These are phyloP conservation scores for Diadema setosum DNA, from an alignment of 35 echinoderm and acorn worm genomes.

Conservation along the genomic window DNA sequence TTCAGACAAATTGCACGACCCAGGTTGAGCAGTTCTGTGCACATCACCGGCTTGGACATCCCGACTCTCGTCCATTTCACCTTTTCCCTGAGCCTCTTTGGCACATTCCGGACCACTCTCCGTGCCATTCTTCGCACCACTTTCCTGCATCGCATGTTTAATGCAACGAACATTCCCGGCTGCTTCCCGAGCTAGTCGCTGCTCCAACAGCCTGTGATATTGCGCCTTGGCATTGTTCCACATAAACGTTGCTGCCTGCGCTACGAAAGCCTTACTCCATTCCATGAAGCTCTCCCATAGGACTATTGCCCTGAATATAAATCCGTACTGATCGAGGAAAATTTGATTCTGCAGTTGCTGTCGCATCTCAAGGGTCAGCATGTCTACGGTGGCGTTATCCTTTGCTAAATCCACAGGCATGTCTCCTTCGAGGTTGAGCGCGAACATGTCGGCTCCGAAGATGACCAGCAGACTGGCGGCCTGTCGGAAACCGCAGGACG, in stretches of 20 bases:
- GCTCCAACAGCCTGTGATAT: not conserved
- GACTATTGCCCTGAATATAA: conserved; percentile 75
- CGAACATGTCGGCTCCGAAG: conserved; percentile 76
- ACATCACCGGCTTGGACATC: too few relatives aligned
- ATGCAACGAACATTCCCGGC: not conserved
- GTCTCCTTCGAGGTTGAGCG: conserved; percentile 46
- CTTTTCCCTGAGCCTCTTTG: not conserved
- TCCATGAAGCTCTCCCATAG: conserved; percentile 41
- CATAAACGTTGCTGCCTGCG: not conserved
- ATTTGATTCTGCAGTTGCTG: conserved; percentile 61
- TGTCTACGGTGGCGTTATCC: conserved; percentile 62
- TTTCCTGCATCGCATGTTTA: not conserved
- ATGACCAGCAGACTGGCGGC: conserved; percentile 80
- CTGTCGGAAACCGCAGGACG: conserved; percentile 63
- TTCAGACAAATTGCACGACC: too few relatives aligned
- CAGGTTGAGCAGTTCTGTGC: too few relatives aligned
- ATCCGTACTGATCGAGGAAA: conserved; percentile 74
- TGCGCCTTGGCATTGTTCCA: not conserved
- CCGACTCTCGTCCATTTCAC: too few relatives aligned
- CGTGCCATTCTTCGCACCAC: not conserved
- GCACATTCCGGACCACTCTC: not conserved
- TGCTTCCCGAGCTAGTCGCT: not conserved
- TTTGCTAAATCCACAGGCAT: conserved; percentile 79
- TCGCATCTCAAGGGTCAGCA: conserved; percentile 74
- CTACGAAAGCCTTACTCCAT: not conserved